Evolutionary conservation across 2,888 invertebrate species (phyloP).

Genomic region (Lamellibrachia columna): DNA sequence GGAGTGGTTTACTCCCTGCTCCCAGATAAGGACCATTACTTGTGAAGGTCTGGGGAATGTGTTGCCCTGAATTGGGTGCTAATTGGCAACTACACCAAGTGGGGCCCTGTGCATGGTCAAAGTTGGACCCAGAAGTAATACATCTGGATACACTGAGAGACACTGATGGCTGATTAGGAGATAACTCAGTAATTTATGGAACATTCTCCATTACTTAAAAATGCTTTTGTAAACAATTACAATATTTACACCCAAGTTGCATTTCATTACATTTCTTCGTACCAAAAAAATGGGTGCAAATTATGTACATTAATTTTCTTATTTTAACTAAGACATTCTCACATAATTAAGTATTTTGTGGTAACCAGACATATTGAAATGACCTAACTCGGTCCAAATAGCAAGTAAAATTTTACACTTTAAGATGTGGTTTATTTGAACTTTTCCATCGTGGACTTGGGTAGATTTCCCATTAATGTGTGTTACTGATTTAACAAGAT

Average conservation of each 20-base stretch:
- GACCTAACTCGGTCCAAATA: no score
- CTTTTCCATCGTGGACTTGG: no score
- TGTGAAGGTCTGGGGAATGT: not conserved
- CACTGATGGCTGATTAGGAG: not conserved
- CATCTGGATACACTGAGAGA: not conserved
- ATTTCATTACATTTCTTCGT: no score
- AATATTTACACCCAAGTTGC: no score
- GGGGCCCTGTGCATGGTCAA: not conserved
- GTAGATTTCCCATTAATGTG: no score
- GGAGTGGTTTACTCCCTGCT: not conserved
- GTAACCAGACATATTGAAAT: not conserved
- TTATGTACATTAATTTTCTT: no score
- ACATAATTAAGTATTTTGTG: not conserved
- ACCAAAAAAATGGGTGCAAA: no score
- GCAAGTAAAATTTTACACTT: no score
- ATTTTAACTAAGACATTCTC: no score
- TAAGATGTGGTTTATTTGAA: no score
- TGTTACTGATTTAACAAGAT: no score
- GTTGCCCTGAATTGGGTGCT: not conserved
- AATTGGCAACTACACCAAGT: not conserved
- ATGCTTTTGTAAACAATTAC: no score
- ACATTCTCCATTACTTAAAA: not conserved
- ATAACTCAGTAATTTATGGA: not conserved
- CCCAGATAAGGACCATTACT: slow-evolving; percentile 12
- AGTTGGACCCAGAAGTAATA: not conserved